Conservation (phyloP, 2,113 vertebrate species). For the Pteruthius melanotis region DNA sequence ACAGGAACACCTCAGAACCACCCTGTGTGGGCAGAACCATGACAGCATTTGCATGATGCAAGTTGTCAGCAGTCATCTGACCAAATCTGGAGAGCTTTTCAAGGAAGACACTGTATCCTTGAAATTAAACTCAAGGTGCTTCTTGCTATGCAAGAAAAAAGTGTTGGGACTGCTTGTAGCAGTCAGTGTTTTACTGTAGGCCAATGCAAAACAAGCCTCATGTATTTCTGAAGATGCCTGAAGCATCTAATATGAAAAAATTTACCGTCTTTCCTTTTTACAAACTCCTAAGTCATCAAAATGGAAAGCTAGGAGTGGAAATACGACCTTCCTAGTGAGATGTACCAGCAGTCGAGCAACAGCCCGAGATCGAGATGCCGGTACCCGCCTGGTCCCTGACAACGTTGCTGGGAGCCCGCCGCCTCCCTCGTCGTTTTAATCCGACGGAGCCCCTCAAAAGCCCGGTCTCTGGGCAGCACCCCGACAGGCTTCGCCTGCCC, state of each 20-base stretch:
- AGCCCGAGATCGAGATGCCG: accelerated
- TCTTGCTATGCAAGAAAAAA: too few relatives aligned
- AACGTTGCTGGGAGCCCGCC: not conserved
- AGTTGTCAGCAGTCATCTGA: too few relatives aligned
- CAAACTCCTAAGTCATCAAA: not conserved
- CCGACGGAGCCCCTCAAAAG: accelerated
- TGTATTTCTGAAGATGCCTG: accelerated
- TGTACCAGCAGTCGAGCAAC: too few relatives aligned
- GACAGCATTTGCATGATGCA: accelerated
- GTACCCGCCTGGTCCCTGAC: accelerated
- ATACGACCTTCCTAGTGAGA: accelerated
- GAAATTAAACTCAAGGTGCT: too few relatives aligned
- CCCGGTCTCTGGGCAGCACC: accelerated
- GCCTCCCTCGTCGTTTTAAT: too few relatives aligned
- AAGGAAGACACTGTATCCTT: too few relatives aligned
- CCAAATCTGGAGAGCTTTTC: too few relatives aligned
- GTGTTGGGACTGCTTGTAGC: too few relatives aligned
- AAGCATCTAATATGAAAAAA: accelerated
- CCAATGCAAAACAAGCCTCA: too few relatives aligned
- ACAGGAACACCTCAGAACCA: not conserved
- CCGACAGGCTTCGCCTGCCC: accelerated
- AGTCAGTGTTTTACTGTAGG: too few relatives aligned
- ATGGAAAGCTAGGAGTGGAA: not conserved
- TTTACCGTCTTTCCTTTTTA: not conserved
- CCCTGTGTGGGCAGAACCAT: too few relatives aligned